Conservation (phyloP, 2,888 invertebrate genomes). For the Microctonus brassicae region DNA sequence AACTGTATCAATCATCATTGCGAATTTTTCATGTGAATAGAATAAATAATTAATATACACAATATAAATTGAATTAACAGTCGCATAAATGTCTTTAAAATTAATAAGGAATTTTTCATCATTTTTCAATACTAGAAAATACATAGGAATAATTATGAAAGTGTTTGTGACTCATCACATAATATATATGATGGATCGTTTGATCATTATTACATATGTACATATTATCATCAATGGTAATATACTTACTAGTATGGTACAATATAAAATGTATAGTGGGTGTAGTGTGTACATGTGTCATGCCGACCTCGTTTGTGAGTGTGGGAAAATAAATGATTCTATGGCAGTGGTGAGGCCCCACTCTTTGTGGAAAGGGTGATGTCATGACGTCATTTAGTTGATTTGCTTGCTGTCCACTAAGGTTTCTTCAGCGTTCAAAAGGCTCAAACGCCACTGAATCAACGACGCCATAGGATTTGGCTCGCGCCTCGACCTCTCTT, state of each 20-base stretch:
- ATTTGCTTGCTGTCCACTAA: constrained; percentile 28
- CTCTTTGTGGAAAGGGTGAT: constrained; percentile 32
- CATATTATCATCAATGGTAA: not conserved
- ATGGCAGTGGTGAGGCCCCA: constrained; percentile 43
- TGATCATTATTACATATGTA: too few species aligned
- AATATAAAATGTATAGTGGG: not conserved
- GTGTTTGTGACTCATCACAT: not conserved
- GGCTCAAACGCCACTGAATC: constrained; percentile 39
- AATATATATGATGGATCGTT: not conserved
- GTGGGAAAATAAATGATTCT: constrained; percentile 6
- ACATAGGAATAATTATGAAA: not conserved
- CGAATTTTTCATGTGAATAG: not conserved
- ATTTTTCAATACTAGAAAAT: not conserved
- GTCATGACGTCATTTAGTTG: constrained; percentile 38
- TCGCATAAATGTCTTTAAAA: not conserved
- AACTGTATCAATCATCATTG: constrained; percentile 10
- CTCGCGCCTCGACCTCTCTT: not conserved
- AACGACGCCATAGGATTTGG: constrained; percentile 35
- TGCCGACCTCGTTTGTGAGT: constrained; percentile 1
- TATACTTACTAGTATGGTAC: not conserved
- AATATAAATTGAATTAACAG: not conserved
- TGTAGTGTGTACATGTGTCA: not conserved
- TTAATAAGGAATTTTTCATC: not conserved
- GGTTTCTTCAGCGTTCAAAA: constrained; percentile 27
- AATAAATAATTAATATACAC: not conserved